phyloP scores from a whole-genome alignment of 1,140 invertebrate species.

The Sweltsa coloradensis region DNA sequence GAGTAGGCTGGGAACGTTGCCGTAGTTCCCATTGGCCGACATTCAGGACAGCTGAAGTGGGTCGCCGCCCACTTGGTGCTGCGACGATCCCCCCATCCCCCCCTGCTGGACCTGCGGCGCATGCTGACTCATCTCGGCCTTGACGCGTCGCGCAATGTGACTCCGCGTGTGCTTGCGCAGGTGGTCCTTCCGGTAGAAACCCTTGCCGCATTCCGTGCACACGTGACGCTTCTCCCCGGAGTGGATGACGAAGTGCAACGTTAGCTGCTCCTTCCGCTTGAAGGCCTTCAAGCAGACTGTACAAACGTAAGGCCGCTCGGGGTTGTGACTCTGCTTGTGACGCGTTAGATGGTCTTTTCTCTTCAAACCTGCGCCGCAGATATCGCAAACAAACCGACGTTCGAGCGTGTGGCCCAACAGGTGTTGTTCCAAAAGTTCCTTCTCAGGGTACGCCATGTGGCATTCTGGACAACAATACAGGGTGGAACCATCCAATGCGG shows the following conservation, averaged over 20 bases:
- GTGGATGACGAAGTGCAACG: conserved; percentile 39
- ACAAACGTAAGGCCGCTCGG: conserved; percentile 45
- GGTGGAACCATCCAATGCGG: conserved; percentile 67
- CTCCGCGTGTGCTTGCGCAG: conserved; percentile 42
- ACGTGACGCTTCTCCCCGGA: conserved; percentile 39
- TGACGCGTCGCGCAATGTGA: conserved; percentile 49
- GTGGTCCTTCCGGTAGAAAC: conserved; percentile 45
- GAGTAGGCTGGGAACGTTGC: conserved; percentile 12
- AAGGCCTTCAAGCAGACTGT: conserved; percentile 24
- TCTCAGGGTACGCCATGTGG: conserved; percentile 73
- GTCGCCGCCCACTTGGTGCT: conserved; percentile 8
- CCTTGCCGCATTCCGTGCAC: conserved; percentile 44
- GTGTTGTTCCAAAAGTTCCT: conserved; percentile 67
- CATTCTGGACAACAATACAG: conserved; percentile 76
- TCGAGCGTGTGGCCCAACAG: conserved; percentile 68
- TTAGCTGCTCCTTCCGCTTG: conserved; percentile 40
- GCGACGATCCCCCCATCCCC: neutral
- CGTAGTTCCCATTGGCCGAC: conserved; percentile 14
- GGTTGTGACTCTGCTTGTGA: conserved; percentile 71
- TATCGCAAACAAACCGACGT: conserved; percentile 69
- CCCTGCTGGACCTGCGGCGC: conserved; percentile 9
- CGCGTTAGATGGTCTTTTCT: conserved; percentile 68
- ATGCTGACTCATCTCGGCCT: conserved; percentile 52
- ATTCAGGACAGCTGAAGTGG: conserved; percentile 18
- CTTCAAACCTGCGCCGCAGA: conserved; percentile 71